Evolutionary conservation across 1,140 invertebrate species (phyloP), one percentile per base, ranked within the genome.

Genomic region (Aphelenchoides avenae): DNA sequence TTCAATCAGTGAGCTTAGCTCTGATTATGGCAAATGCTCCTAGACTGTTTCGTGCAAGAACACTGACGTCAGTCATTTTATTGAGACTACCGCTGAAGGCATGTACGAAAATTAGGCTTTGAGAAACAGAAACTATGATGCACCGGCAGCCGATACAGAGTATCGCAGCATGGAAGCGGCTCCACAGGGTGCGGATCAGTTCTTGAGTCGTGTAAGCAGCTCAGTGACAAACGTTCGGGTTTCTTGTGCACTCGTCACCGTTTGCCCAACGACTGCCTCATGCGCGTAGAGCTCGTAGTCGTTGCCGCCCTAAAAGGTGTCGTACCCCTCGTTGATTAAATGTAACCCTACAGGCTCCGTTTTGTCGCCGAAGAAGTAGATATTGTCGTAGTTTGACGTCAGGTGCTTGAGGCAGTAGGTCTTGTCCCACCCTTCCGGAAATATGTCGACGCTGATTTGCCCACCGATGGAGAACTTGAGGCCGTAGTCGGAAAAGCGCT

Each of bases 341-440:
- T n/a, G n/a, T n/a, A n/a, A n/a, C n/a, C 61, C n/a, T 66, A 81
- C 92, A 29, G 82, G 77, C 40, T 81, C 79, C 6, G 90, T 95
- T 81, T 94, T 95, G 76, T 99, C 95, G 2, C 95, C 95, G 79
- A 98, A 98, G 77, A 99, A 99, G 77, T 97, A 88, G 57, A 99
- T 93, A 65, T 86, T 86, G 52, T 87, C 83, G 75, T 87, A 94
- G 46, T 84, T 81, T 22, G 83, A 81, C 37, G 80, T 70, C 18
- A 95, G 77, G 71, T 89, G 86, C n/a, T 84, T 81, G 3, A 99
- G 80, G 74, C 91, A 95, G 78, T 86, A 98, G 0, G 89, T 93
- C 81, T 99, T 99, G 76, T 99, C 90, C 94, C 95, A 99, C 0
- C 93, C 93, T 47, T 80, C 80, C 0, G 94, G 95, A 77, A 92